Base-by-base conservation (phyloP, 2,888 invertebrate genomes). In the Monopis laevigella region DNA sequence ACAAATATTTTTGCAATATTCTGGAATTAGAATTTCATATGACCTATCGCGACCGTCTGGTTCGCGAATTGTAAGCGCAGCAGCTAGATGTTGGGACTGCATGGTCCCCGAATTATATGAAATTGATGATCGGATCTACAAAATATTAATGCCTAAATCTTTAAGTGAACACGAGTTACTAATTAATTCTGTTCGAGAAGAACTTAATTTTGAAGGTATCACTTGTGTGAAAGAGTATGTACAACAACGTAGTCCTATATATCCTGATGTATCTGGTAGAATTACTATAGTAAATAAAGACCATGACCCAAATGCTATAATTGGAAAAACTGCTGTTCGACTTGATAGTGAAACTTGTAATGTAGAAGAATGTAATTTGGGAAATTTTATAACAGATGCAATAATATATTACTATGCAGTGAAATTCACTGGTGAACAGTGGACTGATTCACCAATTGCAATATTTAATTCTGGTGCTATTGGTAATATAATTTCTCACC, bases 1-100 rank as follows among this genome's bases (percentile, higher is more conserved):
- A 17, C 94, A 93, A 1, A 88, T 87, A 48, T 96, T 94, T 57
- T 72, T 96, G 4, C 96, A 96, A 74, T 74, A 89, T 42, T 93
- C 96, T 11, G 95, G 95, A 1, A 49, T 90, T 10, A 83, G 75
- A 52, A 87, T 94, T 1, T 73, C 80, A 1, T 93, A 89, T 53
- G 86, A 96, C 64, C 65, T 89, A 12, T 63, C 65, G 1, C 80
- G 81, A 47, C 83, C 84, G 0, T 62, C 80, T 0, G 88, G 89
- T 2, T 66, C 75, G 1, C 82, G 93, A 51, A 89, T 95, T 0
- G 60, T 80, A 1, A 82, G 82, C 1, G 86, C 86, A 0, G 62
- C 82, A 45, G 85, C 85, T 0, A 80, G 87, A 2, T 96, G 96
- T 58, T 84, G 86, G 4, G 53, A 73, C 2, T 96, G 96, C 54